Evolutionary conservation across 2,888 invertebrate species (phyloP).

Genomic region (Monoplex corrugatus): DNA sequence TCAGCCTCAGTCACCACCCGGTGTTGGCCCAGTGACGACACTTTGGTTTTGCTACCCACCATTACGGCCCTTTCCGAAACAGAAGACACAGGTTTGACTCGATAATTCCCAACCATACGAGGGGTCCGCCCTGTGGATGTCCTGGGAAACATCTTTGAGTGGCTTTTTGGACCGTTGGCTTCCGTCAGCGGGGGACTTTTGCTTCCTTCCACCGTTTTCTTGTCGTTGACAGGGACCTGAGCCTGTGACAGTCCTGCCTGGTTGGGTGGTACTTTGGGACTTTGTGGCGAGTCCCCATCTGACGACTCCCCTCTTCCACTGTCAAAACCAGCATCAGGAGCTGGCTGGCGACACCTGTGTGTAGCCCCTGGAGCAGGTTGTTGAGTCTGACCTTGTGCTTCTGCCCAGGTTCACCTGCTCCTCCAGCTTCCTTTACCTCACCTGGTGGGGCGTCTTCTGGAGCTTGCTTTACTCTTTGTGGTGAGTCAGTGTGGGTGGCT

Average conservation of each 20-base stretch:
- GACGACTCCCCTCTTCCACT: constrained; percentile 44
- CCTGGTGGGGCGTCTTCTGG: background rate
- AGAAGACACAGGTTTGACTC: background rate
- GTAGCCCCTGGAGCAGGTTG: too few species aligned
- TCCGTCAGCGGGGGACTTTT: too few species aligned
- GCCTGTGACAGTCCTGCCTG: too few species aligned
- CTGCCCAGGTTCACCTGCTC: background rate
- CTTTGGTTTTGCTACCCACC: too few species aligned
- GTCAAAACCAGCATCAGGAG: constrained; percentile 14
- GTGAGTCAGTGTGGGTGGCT: too few species aligned
- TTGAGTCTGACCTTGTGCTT: background rate
- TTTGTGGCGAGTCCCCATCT: constrained; percentile 32
- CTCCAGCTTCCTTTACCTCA: background rate
- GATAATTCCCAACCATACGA: background rate
- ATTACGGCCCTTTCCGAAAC: too few species aligned
- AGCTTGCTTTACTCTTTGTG: too few species aligned
- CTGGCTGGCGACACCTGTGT: background rate
- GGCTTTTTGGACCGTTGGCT: too few species aligned
- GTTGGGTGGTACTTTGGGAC: constrained; percentile 4
- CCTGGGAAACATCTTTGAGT: too few species aligned
- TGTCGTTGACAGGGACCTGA: too few species aligned
- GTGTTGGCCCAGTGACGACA: background rate
- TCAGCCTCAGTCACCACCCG: background rate
- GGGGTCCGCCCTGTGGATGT: background rate
- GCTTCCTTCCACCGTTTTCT: too few species aligned